phyloP scores from a whole-genome alignment of 2,888 invertebrate genomes.

The Hoplodrina ambigua region DNA sequence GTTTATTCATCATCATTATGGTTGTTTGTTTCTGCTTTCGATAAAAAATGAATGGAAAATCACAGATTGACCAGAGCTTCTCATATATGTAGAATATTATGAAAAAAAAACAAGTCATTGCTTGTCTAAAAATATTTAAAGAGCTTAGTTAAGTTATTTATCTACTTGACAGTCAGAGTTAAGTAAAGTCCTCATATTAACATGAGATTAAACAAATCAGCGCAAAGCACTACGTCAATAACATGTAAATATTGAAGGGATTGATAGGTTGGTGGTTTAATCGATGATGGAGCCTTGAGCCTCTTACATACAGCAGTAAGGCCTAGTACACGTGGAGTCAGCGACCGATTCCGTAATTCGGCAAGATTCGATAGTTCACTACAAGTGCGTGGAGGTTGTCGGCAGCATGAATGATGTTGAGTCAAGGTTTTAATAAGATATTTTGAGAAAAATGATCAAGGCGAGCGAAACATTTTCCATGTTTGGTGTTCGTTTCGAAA shows the following conservation, averaged over 20 bases:
- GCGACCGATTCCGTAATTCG: conserved; percentile 61
- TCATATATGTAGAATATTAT: background rate
- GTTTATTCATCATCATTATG: conserved; percentile 25
- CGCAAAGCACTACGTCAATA: conserved; percentile 17
- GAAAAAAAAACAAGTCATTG: background rate
- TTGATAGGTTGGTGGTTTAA: conserved; percentile 41
- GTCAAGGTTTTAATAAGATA: conserved; percentile 53
- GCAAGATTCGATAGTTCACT: conserved; percentile 56
- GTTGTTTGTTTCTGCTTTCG: conserved; percentile 17
- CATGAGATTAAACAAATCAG: conserved; percentile 18
- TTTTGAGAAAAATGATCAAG: conserved; percentile 37
- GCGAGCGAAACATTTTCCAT: conserved; percentile 22
- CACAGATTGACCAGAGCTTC: conserved; percentile 23
- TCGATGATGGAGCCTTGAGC: conserved; percentile 54
- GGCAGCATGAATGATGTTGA: conserved; percentile 57
- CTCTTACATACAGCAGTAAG: conserved; percentile 45
- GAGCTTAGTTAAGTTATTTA: conserved; percentile 17
- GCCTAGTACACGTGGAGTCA: conserved; percentile 44
- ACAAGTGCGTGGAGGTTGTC: conserved; percentile 50
- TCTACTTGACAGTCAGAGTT: conserved; percentile 6
- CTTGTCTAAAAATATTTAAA: conserved; percentile 19
- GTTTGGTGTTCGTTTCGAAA: conserved; percentile 46
- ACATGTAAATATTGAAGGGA: conserved; percentile 26
- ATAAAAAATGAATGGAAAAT: conserved; percentile 46
- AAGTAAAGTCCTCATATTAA: conserved; percentile 22